Base-by-base conservation (phyloP, 2,797 vertebrate genomes). In the Vultur gryphus region DNA sequence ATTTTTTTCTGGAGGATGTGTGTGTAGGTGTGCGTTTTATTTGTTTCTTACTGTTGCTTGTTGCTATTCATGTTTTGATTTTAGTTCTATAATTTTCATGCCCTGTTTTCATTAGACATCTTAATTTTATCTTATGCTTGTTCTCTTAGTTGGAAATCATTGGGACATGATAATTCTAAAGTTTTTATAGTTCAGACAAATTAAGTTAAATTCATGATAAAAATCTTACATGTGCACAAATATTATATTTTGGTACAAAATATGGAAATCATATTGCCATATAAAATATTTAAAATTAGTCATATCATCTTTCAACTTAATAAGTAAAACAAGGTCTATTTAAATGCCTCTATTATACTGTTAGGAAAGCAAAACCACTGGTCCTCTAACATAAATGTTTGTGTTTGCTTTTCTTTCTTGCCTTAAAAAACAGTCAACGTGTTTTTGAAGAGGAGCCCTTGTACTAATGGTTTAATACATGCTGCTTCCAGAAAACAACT, bases 401-500 rank as follows among this genome's bases (percentile, higher is more conserved):
- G n/a, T 69, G 21, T 93, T 96, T 93, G 67, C 71, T 80, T 90
- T 93, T 55, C 58, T 84, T 87, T 44, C 66, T 80, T 81, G 57
- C 78, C 31, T 80, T 92, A 80, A 76, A 65, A 93, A 86, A 46
- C 14, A 70, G 44, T 73, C 77, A 73, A 19, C 55, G 13, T 91
- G 67, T 71, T 94, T 91, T 80, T 79, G 52, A 91, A 92, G 82
- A 35, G 69, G 41, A 92, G 75, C 49, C 59, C 37, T 85, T 78
- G n/a, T 48, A 35, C 31, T 78, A 59, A 75, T 49, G 44, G 26
- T 58, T 92, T 84, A 43, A 64, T 31, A n/a, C 41, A 24, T 2
- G 21, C 77, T 64, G 14, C 65, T 85, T 80, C 90, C 90, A 93
- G 87, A 94, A 92, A 92, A 92, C 73, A 90, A 10, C 66, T 91